Conservation (phyloP, 1,140 invertebrate genomes). For the Orius insidiosus region DNA sequence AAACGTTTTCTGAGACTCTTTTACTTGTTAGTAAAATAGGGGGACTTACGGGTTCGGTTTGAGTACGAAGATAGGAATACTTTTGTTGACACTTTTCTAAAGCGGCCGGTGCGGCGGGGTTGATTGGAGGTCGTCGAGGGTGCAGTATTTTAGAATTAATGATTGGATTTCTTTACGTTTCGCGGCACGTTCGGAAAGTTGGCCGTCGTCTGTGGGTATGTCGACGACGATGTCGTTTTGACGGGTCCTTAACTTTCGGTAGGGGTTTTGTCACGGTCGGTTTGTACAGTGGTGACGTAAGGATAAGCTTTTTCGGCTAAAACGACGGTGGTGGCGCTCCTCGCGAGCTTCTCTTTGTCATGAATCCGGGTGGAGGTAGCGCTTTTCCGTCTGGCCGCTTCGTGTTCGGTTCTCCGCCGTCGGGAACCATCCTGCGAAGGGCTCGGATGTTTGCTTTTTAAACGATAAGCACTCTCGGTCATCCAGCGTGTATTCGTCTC, state of each 20-base stretch:
- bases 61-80: constrained; percentile 20
- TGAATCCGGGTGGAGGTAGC: background rate
- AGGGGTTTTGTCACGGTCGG: constrained; percentile 38
- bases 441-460: constrained; percentile 21
- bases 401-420: constrained; percentile 10
- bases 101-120: constrained; percentile 12
- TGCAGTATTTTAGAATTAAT: constrained; percentile 57
- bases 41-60: constrained; percentile 4
- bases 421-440: constrained; percentile 48
- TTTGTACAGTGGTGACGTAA: constrained; percentile 27
- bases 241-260: constrained; percentile 21
- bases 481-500: constrained; percentile 1
- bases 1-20: constrained; percentile 1
- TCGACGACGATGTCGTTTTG: constrained; percentile 14
- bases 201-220: constrained; percentile 6
- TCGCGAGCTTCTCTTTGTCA: constrained; percentile 24
- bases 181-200: constrained; percentile 46
- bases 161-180: constrained; percentile 63
- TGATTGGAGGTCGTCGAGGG: constrained; percentile 35
- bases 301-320: constrained; percentile 50
- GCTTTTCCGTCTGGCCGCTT: constrained; percentile 9
- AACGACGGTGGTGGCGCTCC: constrained; percentile 40
- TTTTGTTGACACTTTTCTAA: constrained; percentile 22
- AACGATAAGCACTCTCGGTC: constrained; percentile 5
- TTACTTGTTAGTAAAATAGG: constrained; percentile 1